phyloP scores from a whole-genome alignment of 2,888 invertebrate species.

The Lingula anatina region DNA sequence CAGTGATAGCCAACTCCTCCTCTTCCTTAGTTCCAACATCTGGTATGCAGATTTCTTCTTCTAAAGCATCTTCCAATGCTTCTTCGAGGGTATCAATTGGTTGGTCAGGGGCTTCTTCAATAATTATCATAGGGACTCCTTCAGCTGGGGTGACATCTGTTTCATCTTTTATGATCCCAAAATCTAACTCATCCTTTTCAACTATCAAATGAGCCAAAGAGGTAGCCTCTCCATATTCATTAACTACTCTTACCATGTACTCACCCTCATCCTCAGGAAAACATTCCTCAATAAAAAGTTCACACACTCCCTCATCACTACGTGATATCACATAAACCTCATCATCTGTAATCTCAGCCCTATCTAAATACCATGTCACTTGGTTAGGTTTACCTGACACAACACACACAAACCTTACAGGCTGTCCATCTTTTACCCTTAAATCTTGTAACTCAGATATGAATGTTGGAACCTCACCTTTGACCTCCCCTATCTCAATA shows the following conservation, averaged over 20 bases:
- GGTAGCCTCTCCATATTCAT: slow-evolving; percentile 88
- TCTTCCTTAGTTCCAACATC: slow-evolving; percentile 6
- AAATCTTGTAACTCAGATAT: no score
- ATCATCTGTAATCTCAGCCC: slow-evolving; percentile 57
- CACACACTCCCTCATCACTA: slow-evolving; percentile 59
- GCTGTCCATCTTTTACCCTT: slow-evolving; percentile 32
- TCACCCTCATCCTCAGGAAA: slow-evolving; percentile 95
- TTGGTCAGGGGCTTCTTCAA: slow-evolving; percentile 7
- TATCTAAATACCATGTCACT: slow-evolving; percentile 79
- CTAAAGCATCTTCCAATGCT: slow-evolving; percentile 2
- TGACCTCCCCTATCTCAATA: neutral
- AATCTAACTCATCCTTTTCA: slow-evolving; percentile 1
- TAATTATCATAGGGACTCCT: slow-evolving; percentile 4
- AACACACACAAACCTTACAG: slow-evolving; percentile 28
- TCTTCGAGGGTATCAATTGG: neutral
- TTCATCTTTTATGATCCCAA: slow-evolving; percentile 6
- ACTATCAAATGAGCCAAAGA: slow-evolving; percentile 56
- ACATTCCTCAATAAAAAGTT: slow-evolving; percentile 84
- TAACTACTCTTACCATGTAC: slow-evolving; percentile 90
- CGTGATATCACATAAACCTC: slow-evolving; percentile 23
- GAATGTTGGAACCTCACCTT: no score
- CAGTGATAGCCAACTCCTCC: slow-evolving; percentile 3
- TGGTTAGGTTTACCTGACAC: slow-evolving; percentile 43
- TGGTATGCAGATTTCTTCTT: slow-evolving; percentile 3
- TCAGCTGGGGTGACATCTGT: no score